Evolutionary conservation across 2,888 invertebrate species (phyloP).

Genomic region (Ichneumoninae sp.): DNA sequence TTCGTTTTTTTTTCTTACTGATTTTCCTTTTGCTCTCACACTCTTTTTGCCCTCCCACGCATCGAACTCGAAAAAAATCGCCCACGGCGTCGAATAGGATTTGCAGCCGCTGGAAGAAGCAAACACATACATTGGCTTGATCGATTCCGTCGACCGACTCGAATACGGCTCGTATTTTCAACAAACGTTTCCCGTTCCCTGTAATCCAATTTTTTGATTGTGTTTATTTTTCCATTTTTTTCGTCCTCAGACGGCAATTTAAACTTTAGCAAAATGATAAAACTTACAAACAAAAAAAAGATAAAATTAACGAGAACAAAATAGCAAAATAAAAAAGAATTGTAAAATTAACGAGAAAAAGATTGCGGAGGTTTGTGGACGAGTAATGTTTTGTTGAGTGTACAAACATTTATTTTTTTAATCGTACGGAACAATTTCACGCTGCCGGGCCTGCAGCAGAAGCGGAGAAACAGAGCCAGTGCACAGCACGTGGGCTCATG

Average conservation of each 20-base stretch:
- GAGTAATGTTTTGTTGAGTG: background rate
- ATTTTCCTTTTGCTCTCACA: background rate
- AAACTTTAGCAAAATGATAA: too few relatives aligned
- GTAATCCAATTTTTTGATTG: too few relatives aligned
- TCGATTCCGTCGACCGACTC: background rate
- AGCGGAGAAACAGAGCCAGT: background rate
- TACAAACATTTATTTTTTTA: background rate
- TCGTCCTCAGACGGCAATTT: too few relatives aligned
- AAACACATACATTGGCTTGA: background rate
- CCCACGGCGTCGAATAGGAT: background rate
- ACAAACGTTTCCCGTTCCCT: too few relatives aligned
- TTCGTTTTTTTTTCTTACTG: background rate
- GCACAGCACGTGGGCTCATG: slow-evolving; percentile 24
- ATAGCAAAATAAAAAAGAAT: too few relatives aligned
- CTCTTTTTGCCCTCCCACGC: background rate
- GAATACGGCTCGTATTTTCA: too few relatives aligned
- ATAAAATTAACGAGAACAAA: too few relatives aligned
- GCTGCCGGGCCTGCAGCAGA: background rate
- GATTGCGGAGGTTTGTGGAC: too few relatives aligned
- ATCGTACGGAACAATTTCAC: background rate
- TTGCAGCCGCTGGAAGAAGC: background rate
- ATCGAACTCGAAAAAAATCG: background rate
- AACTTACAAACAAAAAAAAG: too few relatives aligned
- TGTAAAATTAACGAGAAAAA: too few relatives aligned
- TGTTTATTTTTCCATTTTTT: too few relatives aligned